Evolutionary conservation across 2,113 vertebrate species (phyloP).

Genomic region (Myotis yumanensis): DNA sequence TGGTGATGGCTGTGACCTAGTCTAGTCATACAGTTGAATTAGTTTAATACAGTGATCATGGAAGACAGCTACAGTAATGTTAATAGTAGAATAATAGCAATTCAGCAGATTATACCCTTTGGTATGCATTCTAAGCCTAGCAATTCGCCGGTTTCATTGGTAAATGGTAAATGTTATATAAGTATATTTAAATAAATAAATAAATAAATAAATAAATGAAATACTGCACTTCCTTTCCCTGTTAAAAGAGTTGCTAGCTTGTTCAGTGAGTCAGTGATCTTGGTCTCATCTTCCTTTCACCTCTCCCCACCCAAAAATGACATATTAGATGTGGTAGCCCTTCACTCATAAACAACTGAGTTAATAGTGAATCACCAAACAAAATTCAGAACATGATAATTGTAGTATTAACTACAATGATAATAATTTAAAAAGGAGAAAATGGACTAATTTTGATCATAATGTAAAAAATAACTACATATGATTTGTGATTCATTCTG

Average conservation of each 20-base stretch:
- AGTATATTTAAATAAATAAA: not conserved
- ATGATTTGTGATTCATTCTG: no score
- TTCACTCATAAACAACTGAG: not conserved
- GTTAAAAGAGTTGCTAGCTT: not conserved
- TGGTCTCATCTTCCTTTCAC: not conserved
- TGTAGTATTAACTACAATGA: not conserved
- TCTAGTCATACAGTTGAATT: no score
- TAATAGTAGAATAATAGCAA: no score
- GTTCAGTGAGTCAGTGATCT: not conserved
- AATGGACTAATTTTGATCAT: not conserved
- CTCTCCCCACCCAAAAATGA: not conserved
- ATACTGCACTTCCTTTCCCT: not conserved
- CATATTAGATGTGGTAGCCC: not conserved
- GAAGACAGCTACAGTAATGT: no score
- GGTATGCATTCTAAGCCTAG: not conserved
- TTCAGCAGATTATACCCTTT: no score
- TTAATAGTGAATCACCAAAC: no score
- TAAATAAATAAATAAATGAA: not conserved
- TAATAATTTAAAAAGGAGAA: not conserved
- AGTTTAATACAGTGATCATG: no score
- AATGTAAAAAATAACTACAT: not conserved
- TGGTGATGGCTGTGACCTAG: not conserved
- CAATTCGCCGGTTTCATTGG: not conserved
- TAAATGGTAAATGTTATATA: not conserved
- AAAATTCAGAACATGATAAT: no score